Base-by-base conservation (phyloP, 2,113 vertebrate genomes). In the Melanerpes aurifrons region DNA sequence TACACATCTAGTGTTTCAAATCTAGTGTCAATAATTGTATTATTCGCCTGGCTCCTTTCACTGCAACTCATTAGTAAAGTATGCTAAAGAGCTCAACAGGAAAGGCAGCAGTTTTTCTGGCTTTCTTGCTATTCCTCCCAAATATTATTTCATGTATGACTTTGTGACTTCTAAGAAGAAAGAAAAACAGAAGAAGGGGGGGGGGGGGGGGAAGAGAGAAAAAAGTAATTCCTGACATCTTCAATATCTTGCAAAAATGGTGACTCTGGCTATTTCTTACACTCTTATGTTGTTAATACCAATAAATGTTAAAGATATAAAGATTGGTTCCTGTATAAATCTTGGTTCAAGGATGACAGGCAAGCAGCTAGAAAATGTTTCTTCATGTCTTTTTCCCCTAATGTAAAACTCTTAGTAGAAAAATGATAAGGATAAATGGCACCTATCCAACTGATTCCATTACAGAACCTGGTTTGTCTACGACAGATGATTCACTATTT, bases 371-470 rank as follows among this genome's bases (percentile, higher is more conserved):
- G 50, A 88, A 94, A 92, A 81, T 7, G 3, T 94, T 91, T 87
- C 85, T 86, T 81, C 69, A 9, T 58, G 85, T 83, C 89, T 94
- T 91, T 45, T 84, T 35, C 90, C 48, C 25, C 45, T 86, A 92
- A 91, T 45, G 67, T 91, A 93, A 95, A 96, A 87, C 82, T 82
- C 70, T 74, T 78, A 83, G 82, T 74, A 91, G 87, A 90, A 95
- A 94, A 92, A 94, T 92, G 75, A 94, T 95, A 94, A 94, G 93
- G 88, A 96, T 96, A 96, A 93, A 94, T 92, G 94, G 94, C 90
- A 94, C 54, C 95, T 94, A 83, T 75, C 92, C 87, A 91, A 82
- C 81, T 77, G 85, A 95, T 95, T 95, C 93, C 87, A 94, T 90
- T 96, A 69, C 8, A 92, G 89, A 81, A 91, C 72, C 76, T 69